Evolutionary conservation across 2,113 vertebrate genomes (phyloP), one percentile per base, ranked within the genome.

Genomic region (Ploceus nigricollis): DNA sequence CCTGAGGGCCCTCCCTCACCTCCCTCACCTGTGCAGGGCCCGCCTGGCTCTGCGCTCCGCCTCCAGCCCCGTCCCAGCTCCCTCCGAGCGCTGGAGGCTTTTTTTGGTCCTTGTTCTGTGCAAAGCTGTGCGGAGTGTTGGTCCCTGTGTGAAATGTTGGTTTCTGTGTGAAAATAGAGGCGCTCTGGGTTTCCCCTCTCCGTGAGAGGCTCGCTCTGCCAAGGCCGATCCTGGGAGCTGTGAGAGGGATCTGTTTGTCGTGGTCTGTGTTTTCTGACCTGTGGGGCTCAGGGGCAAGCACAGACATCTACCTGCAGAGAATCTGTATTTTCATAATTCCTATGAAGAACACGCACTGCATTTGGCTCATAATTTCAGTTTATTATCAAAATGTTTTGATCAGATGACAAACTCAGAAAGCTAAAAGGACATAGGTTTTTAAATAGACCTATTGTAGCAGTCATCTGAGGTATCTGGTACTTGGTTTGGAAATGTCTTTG

Each of bases 341-440:
- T 22, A 3, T 9, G 14, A 82, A 93, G 85, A 92, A 89, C 42
- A 94, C 47, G 6, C 78, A 24, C 24, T 61, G 69, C 56, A 48
- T 80, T 48, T 87, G 80, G 56, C 63, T 98, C 91, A 80, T 90
- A 72, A 94, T 93, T 96, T 97, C 76, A 71, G 87, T 98, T 98
- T 98, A 98, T 98, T 98, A 98, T 97, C 95, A 98, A 98, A 97
- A 97, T 48, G 94, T 70, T 97, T 96, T 83, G 80, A 93, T 97
- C 95, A 93, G 94, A 95, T 95, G 96, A 97, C 92, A 95, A 96
- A 97, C 68, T 90, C 58, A 6, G 86, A 97, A 93, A 96, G 94
- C 91, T 93, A 70, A 92, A 96, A 96, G 84, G 56, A 89, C 78
- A 73, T 82, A 87, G 93, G 89, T 95, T 66, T 84, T 87, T 70